A percentile compares a stretch with the other conserved stretches of the same genome.
phyloP scores from a whole-genome alignment of 2,797 vertebrate genomes.

The Otolemur crassicaudatus region DNA sequence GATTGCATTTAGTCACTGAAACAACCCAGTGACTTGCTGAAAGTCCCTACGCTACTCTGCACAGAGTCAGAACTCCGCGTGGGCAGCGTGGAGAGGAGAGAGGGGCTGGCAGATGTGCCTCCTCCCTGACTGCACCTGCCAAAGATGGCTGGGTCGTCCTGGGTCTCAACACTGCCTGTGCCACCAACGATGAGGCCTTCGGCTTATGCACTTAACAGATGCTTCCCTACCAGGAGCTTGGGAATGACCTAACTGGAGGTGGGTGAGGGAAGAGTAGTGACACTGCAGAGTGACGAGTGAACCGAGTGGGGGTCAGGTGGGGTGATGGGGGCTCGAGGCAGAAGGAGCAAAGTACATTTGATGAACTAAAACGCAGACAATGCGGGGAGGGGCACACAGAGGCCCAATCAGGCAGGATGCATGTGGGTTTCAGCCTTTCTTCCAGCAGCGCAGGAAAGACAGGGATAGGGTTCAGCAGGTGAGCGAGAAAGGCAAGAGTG shows the following conservation, averaged over 20 bases:
- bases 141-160: neutral
- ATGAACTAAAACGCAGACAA: neutral
- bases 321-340: too few species aligned
- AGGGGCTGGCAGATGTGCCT: too few species aligned
- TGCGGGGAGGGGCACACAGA: neutral
- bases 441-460: neutral
- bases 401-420: neutral
- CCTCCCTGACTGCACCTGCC: neutral
- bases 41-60: rapidly evolving
- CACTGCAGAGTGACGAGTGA: neutral
- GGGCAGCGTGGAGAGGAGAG: rapidly evolving
- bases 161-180: neutral
- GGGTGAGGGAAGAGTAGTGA: neutral
- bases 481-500: neutral
- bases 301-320: neutral
- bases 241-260: too few species aligned
- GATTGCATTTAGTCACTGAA: neutral
- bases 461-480: neutral
- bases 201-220: neutral
- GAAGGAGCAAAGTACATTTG: neutral
- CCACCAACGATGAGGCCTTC: neutral
- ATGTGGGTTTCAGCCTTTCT: neutral
- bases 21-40: neutral
- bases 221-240: neutral
- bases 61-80: neutral